A percentile compares a stretch with the other conserved stretches of the same genome.
phyloP scores from a whole-genome alignment of 2,113 vertebrate species.

The Lophotis ruficrista region DNA sequence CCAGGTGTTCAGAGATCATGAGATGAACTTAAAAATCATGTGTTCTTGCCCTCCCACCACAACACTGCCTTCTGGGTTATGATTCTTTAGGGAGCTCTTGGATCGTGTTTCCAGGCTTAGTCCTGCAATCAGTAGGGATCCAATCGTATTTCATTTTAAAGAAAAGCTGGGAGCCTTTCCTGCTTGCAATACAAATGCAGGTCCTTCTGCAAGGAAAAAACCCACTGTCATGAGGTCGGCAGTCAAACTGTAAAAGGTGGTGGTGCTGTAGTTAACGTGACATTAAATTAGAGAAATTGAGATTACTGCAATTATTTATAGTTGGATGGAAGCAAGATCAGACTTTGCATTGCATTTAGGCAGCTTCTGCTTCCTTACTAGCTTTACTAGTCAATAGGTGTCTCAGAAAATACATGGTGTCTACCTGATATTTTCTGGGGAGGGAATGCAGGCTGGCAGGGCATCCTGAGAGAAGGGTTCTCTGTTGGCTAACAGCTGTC shows the following conservation, averaged over 20 bases:
- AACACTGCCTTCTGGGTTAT: not conserved
- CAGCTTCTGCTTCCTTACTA: not conserved
- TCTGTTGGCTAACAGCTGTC: not conserved
- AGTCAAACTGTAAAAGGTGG: not conserved
- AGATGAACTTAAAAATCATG: not conserved
- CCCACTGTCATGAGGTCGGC: not conserved
- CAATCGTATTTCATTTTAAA: not conserved
- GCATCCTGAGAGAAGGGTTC: not conserved
- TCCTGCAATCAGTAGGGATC: not conserved
- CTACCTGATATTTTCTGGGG: not conserved
- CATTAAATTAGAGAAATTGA: not conserved
- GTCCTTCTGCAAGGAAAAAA: not conserved
- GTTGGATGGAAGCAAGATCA: not conserved
- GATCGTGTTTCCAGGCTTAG: not conserved
- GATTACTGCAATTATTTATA: not conserved
- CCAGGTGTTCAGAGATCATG: not conserved
- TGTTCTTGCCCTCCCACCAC: not conserved
- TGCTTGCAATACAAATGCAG: not conserved
- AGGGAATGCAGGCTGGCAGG: not conserved
- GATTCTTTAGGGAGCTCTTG: not conserved
- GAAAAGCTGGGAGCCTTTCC: not conserved
- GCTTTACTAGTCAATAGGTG: not conserved
- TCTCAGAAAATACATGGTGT: not conserved
- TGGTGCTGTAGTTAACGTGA: not conserved
- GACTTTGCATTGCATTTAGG: not conserved